These are phyloP conservation scores for Copsychus sechellarum DNA, from an alignment of 2,113 vertebrate species.

Conservation along the genomic window DNA sequence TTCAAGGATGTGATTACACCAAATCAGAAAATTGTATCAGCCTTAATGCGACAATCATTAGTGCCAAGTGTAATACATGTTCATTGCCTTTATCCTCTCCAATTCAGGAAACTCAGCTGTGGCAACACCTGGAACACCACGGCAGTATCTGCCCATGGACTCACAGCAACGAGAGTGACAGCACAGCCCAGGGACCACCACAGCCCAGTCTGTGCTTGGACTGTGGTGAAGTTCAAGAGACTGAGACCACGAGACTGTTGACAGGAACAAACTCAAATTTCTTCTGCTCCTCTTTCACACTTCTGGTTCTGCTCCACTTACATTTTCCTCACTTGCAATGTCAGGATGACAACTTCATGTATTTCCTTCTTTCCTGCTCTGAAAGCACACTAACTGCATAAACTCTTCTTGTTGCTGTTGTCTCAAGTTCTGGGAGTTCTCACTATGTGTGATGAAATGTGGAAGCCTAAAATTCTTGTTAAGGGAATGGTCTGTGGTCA, in stretches of 20 bases:
- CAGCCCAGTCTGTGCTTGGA: not conserved
- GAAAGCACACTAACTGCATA: not conserved
- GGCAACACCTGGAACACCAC: not conserved
- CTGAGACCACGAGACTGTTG: not conserved
- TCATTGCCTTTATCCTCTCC: not conserved
- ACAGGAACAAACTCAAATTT: not conserved
- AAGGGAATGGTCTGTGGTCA: not conserved
- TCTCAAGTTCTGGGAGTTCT: not conserved
- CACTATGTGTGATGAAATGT: not conserved
- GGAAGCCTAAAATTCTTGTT: not conserved
- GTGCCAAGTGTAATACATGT: fast-evolving
- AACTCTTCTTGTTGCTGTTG: not conserved
- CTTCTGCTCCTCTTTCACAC: not conserved
- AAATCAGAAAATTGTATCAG: not conserved
- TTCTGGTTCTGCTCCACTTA: not conserved
- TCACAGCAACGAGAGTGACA: not conserved
- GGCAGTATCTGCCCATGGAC: not conserved
- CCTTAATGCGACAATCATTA: not conserved
- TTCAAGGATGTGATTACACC: not conserved
- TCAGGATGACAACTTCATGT: not conserved
- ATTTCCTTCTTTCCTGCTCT: not conserved
- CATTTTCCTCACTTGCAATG: not conserved
- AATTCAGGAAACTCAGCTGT: not conserved
- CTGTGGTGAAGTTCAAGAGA: not conserved
- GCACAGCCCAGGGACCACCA: not conserved